A percentile compares a stretch with the other conserved stretches of the same genome.
Conservation (phyloP, 2,113 vertebrate species). For the Callaeas wilsoni region DNA sequence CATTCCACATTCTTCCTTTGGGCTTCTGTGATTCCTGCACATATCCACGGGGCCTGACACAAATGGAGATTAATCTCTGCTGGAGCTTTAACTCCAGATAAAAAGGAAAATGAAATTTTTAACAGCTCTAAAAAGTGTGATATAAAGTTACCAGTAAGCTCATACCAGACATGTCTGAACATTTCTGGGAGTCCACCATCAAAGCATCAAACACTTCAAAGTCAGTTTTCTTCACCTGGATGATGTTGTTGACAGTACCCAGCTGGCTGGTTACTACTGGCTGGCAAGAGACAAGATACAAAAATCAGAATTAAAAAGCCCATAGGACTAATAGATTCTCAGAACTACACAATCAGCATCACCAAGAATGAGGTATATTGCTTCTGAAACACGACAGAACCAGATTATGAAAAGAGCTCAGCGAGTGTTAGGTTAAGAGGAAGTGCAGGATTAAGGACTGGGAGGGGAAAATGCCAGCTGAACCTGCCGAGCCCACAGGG, state of each 20-base stretch:
- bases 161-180: slow-evolving; percentile 89
- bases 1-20: not conserved
- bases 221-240: slow-evolving; percentile 93
- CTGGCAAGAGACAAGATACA: slow-evolving; percentile 68
- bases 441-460: not conserved
- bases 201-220: slow-evolving; percentile 98
- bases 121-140: not conserved
- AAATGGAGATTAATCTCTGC: not conserved
- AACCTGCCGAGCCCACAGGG: not conserved
- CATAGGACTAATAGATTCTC: not conserved
- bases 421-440: not conserved
- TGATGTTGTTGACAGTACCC: slow-evolving; percentile 91
- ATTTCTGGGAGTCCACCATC: slow-evolving; percentile 91
- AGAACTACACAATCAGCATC: not conserved
- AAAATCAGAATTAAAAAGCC: not conserved
- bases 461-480: not conserved
- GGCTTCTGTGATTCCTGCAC: not conserved
- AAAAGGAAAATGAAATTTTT: not conserved
- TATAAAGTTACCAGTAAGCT: not conserved
- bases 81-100: not conserved
- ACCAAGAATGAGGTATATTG: not conserved
- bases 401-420: not conserved
- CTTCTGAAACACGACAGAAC: not conserved
- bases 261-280: slow-evolving; percentile 88
- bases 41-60: not conserved